Evolutionary conservation across 64 coral and sea anemone species (phyloP), one percentile per base, ranked within the genome.

Genomic region (Exaiptasia diaphana): DNA sequence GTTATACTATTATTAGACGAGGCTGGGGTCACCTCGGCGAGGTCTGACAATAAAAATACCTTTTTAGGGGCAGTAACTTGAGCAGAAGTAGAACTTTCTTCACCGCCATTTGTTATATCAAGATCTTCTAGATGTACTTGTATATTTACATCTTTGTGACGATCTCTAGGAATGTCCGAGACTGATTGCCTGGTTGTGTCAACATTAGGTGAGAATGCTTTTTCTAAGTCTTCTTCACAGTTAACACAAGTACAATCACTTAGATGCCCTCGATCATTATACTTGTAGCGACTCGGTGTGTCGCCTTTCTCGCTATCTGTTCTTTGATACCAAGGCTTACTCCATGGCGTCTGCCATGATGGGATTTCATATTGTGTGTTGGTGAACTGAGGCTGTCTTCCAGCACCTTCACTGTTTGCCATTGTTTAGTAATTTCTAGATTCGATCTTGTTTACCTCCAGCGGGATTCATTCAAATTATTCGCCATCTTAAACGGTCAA

Each of bases 281-380:
- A 84, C n/a, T 85, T 79, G 25, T 15, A 42, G 11, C 50, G 55
- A 78, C 73, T 70, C 4, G 76, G 53, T 83, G 29, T 75, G 23
- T 38, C 46, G 48, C 69, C 79, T 55, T 83, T 74, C 3, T 67
- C 54, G 40, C 50, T 53, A 17, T 88, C 76, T 14, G 41, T 71
- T 33, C 85, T 42, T 53, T 94, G 91, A 82, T 94, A 94, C 91
- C 91, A 94, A 0, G 91, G 91, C 34, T 84, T 94, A 70, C 75
- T 94, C 91, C 91, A 94, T 14, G 79, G 71, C 18, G 80, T 80
- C 74, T 94, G 91, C 91, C 91, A 94, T 11, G 91, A 88, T 27
- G 91, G 91, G 5, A 94, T 94, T 83, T 94, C 91, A 45, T 94
- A 94, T 34, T 87, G 72, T 20, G 85, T 77, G 15, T 88, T 53